Percentiles rank a stretch among this genome's conserved stretches.
Evolutionary conservation across 2,113 vertebrate species (phyloP).

Genomic region (Microtus oregoni): DNA sequence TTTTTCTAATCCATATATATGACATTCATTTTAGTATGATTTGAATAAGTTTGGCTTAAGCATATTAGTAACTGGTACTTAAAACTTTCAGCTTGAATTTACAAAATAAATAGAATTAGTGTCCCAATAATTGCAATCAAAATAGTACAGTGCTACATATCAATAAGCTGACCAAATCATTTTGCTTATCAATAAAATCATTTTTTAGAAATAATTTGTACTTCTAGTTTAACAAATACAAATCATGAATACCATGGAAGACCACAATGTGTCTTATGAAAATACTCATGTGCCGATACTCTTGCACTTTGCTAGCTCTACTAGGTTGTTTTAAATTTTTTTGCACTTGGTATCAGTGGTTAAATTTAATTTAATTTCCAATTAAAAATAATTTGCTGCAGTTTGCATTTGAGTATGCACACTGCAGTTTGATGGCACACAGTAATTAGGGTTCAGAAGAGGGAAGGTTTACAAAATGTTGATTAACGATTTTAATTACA

Average conservation of each 20-base stretch:
- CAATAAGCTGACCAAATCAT: background rate
- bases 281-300: background rate
- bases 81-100: background rate
- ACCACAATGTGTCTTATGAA: background rate
- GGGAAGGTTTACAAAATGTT: slow-evolving; percentile 57
- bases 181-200: background rate
- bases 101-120: background rate
- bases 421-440: slow-evolving; percentile 29
- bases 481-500: slow-evolving; percentile 64
- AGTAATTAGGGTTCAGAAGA: slow-evolving; percentile 50
- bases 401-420: background rate
- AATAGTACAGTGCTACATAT: background rate
- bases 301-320: slow-evolving; percentile 5
- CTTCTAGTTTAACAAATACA: background rate
- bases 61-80: background rate
- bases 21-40: background rate
- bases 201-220: background rate
- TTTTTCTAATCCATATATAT: background rate
- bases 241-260: background rate
- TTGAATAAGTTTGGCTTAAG: background rate
- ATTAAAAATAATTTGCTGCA: slow-evolving; percentile 71
- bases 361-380: slow-evolving; percentile 77
- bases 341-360: slow-evolving; percentile 15
- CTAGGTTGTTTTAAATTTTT: slow-evolving; percentile 42
- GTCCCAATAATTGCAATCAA: background rate